Conservation (phyloP, 1,140 invertebrate genomes). For the Galleria mellonella region DNA sequence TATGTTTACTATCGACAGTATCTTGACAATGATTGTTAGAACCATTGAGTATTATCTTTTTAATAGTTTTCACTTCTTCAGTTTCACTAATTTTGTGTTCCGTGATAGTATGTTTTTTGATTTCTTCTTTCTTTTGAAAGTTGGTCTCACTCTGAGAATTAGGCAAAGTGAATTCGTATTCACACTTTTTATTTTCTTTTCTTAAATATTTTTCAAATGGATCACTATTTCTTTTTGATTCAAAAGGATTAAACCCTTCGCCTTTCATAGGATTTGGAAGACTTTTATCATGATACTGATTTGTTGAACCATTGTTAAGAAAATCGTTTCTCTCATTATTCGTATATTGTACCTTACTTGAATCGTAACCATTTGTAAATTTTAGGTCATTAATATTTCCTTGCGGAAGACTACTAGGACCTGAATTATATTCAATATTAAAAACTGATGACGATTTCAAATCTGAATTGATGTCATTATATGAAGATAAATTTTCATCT, state of each 20-base stretch:
- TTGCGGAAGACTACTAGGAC: conserved; percentile 29
- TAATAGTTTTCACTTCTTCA: conserved; percentile 68
- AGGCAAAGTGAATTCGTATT: conserved; percentile 25
- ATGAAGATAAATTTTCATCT: conserved; percentile 18
- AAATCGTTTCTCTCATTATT: conserved; percentile 27
- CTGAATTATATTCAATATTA: conserved; percentile 32
- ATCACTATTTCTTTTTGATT: conserved; percentile 43
- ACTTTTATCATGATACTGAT: conserved; percentile 22
- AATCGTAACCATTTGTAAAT: conserved; percentile 29
- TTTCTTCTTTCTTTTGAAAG: conserved; percentile 42
- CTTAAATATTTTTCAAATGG: conserved; percentile 43
- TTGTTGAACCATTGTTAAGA: conserved; percentile 13
- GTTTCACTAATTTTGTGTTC: conserved; percentile 64
- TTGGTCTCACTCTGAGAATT: conserved; percentile 48
- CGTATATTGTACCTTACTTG: conserved; percentile 12
- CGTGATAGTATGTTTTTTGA: conserved; percentile 49
- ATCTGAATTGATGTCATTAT: conserved; percentile 18
- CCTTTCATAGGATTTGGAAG: conserved; percentile 22
- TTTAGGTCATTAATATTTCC: conserved; percentile 19
- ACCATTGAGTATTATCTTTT: conserved; percentile 62
- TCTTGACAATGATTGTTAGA: conserved; percentile 17
- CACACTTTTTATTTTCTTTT: conserved; percentile 27
- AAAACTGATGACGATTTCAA: conserved; percentile 40
- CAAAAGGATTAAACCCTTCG: conserved; percentile 35
- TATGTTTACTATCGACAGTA: background rate